Conservation (phyloP, 2,888 invertebrate species). For the Ichneumoninae sp. region DNA sequence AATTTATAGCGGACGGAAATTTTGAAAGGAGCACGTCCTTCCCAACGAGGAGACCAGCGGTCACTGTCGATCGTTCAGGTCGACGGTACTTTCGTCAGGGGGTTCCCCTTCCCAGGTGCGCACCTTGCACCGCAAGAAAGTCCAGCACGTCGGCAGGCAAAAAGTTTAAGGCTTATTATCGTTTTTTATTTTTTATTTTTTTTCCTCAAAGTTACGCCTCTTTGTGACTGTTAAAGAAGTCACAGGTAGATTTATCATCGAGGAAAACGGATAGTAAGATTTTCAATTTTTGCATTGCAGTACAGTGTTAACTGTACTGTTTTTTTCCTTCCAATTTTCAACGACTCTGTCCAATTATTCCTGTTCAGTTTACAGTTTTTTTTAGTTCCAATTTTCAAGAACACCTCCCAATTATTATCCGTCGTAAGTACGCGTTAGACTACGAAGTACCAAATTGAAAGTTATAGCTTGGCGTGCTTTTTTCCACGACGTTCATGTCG, state of each 20-base stretch:
- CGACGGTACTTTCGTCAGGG: conserved; percentile 60
- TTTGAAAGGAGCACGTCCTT: conserved; percentile 54
- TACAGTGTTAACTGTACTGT: no score
- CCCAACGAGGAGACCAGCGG: conserved; percentile 57
- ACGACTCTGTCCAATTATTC: background rate
- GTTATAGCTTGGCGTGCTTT: background rate
- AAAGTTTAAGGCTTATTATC: background rate
- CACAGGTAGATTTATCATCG: background rate
- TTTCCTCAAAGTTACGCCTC: background rate
- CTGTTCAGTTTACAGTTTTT: no score
- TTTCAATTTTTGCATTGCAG: background rate
- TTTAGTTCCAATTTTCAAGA: no score
- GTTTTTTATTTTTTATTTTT: background rate
- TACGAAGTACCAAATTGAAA: background rate
- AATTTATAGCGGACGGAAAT: conserved; percentile 1
- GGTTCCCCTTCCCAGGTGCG: conserved; percentile 62
- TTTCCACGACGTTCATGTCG: background rate
- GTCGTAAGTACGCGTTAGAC: background rate
- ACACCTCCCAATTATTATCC: no score
- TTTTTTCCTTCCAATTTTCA: background rate
- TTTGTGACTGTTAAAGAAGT: background rate
- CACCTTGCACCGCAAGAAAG: conserved; percentile 31
- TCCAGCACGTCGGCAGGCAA: conserved; percentile 20
- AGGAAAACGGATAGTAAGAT: background rate
- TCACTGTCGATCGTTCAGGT: conserved; percentile 66